Base-by-base conservation (phyloP, 2,113 vertebrate genomes). In the Gadus macrocephalus region DNA sequence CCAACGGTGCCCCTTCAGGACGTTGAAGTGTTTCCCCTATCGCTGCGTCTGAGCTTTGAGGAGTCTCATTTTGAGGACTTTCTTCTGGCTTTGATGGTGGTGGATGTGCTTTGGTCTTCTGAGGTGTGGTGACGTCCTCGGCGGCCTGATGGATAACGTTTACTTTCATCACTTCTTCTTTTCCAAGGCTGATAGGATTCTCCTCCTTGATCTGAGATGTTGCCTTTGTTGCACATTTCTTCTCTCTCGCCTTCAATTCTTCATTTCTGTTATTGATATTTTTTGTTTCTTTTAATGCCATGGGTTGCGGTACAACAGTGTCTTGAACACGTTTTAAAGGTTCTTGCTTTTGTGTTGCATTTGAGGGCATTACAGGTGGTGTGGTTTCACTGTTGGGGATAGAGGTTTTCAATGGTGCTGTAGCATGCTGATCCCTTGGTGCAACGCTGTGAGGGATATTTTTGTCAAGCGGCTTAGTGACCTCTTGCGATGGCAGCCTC, bases 401-500 rank as follows among this genome's bases (percentile, higher is more conserved):
- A 64, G 59, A 66, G 31, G 35, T 70, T 56, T 64, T 80, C 28
- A 42, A 38, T 67, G 15, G 35, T 28, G 77, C 79, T 19, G 67
- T 71, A 62, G 64, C 25, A 35, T 73, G 63, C 11, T 72, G 81
- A 38, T 72, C 64, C 58, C 81, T 85, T 28, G 49, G 38, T 69
- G 68, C 74, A 53, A 11, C 53, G 53, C 42, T 77, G 65, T 14
- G 79, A 1, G 72, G 67, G n/a, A 63, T 15, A 64, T 53, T 67
- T 53, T 25, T 82, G 64, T 83, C 85, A 49, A 77, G 70, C 28
- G 73, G 86, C 68, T 78, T 85, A 56, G 62, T 11, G 5, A 5
- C 59, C 17, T 88, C 89, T 15, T 81, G 74, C 6, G 75, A 75
- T 61, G 62, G 72, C 0, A 81, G 82, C 35, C 68, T 88, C 38